Conservation (phyloP, 2,113 vertebrate genomes). For the Calyptomena viridis region DNA sequence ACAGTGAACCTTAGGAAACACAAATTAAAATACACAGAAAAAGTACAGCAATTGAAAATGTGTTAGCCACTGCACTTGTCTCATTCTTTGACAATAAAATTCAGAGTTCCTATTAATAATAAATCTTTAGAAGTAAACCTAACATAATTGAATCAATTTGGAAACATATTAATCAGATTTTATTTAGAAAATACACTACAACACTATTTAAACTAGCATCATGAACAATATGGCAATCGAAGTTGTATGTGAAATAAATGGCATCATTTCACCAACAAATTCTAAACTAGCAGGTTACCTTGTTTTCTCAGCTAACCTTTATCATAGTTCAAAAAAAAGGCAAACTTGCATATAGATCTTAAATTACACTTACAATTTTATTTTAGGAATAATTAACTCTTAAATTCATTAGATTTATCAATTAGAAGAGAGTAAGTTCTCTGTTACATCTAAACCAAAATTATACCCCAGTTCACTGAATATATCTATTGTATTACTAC, state of each 20-base stretch:
- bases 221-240: background rate
- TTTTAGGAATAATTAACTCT: background rate
- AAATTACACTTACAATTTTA: background rate
- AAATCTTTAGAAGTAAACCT: background rate
- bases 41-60: background rate
- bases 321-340: background rate
- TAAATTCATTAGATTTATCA: background rate
- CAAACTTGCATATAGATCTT: background rate
- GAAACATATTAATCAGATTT: background rate
- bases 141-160: background rate
- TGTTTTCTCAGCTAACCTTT: background rate
- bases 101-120: background rate
- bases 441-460: background rate
- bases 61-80: background rate
- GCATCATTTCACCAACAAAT: background rate
- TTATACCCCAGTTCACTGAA: background rate
- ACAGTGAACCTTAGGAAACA: background rate
- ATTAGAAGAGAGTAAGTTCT: background rate
- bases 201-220: background rate
- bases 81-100: background rate
- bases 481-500: background rate
- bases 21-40: background rate
- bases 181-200: background rate
- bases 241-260: background rate
- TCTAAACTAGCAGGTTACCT: background rate